Conservation (phyloP, 2,888 invertebrate genomes). For the Heliconius erato region DNA sequence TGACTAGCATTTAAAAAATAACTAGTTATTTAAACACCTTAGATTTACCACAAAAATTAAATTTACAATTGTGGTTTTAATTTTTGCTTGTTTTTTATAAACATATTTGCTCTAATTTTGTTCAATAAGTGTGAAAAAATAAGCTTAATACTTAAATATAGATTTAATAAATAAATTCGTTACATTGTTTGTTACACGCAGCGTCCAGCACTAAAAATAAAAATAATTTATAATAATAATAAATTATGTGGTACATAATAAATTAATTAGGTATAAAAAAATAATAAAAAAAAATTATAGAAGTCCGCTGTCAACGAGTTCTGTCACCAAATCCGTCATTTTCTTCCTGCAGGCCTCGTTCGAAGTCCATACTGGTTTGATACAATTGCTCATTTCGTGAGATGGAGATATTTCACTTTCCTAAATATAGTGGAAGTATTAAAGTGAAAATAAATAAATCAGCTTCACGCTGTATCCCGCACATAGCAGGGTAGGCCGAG, state of each 20-base stretch:
- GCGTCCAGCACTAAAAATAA: constrained; percentile 3
- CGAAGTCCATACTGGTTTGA: constrained; percentile 76
- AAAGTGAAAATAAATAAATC: neutral
- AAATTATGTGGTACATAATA: neutral
- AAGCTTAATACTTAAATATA: neutral
- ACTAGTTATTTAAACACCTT: no score
- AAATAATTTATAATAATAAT: neutral
- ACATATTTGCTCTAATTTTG: no score
- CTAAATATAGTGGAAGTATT: constrained; percentile 57
- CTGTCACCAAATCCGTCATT: constrained; percentile 89
- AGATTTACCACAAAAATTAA: no score
- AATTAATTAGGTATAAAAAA: no score
- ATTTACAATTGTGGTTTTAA: no score
- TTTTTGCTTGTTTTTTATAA: no score
- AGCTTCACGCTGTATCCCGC: no score
- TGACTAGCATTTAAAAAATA: no score
- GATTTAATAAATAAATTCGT: constrained; percentile 4
- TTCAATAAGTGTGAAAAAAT: neutral
- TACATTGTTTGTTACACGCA: constrained; percentile 9
- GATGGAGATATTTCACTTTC: constrained; percentile 64
- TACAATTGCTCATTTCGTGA: constrained; percentile 54
- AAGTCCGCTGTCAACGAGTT: constrained; percentile 87
- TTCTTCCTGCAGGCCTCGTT: constrained; percentile 87
- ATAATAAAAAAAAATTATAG: constrained; percentile 66
- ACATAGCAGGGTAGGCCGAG: no score